These are phyloP conservation scores for Setophaga petechia DNA, from an alignment of 2,113 vertebrate species.

Conservation along the genomic window DNA sequence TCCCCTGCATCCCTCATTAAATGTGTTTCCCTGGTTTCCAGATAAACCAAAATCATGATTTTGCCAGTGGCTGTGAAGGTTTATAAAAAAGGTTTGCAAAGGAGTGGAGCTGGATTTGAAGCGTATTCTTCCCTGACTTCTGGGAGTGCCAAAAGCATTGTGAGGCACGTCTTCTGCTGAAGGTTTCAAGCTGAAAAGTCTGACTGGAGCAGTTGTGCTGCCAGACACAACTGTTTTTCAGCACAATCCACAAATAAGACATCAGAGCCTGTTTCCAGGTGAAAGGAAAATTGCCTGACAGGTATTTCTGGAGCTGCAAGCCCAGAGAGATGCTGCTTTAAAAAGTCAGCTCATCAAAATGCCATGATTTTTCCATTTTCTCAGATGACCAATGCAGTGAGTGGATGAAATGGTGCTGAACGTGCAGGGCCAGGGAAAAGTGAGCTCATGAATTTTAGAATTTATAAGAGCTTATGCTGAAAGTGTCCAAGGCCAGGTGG, in stretches of 20 bases:
- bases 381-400: fast-evolving
- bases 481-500: neutral
- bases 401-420: neutral
- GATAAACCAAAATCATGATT: neutral
- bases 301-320: neutral
- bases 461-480: neutral
- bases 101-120: neutral
- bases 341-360: neutral
- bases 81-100: neutral
- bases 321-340: neutral
- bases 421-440: neutral
- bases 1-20: neutral
- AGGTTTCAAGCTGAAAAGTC: conserved; percentile 28
- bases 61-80: neutral
- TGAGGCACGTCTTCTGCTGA: neutral
- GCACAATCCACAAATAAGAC: neutral
- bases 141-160: neutral
- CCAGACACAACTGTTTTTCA: neutral
- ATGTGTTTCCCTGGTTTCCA: neutral
- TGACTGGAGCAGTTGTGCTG: conserved; percentile 3
- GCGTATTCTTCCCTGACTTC: neutral
- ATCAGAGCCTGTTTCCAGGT: fast-evolving
- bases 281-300: neutral
- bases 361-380: neutral
- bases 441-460: neutral